phyloP scores from a whole-genome alignment of 2,797 vertebrate species.

The Leptodactylus fallax region DNA sequence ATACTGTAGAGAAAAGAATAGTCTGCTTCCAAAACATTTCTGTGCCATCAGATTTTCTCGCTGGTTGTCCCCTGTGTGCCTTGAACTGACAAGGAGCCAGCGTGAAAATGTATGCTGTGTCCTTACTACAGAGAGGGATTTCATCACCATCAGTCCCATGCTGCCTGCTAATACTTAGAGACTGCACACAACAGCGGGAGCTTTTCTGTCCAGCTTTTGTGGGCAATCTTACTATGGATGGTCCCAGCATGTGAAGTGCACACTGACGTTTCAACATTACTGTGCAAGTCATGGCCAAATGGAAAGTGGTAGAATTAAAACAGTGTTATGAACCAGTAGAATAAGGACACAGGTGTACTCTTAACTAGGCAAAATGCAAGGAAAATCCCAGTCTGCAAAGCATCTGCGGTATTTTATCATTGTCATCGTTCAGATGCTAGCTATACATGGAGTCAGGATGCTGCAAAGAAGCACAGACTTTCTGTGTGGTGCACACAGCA shows the following conservation, averaged over 20 bases:
- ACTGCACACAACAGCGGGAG: conserved; percentile 11
- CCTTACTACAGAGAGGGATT: conserved; percentile 37
- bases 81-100: conserved; percentile 26
- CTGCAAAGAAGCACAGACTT: not conserved
- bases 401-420: not conserved
- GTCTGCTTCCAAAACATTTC: not conserved
- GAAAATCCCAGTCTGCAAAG: not conserved
- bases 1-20: not conserved
- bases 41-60: not conserved
- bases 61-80: conserved; percentile 1
- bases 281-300: not conserved
- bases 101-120: conserved; percentile 20
- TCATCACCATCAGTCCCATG: conserved; percentile 45
- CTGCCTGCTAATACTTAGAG: conserved; percentile 33
- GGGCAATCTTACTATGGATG: not conserved
- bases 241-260: not conserved
- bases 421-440: not conserved
- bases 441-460: not conserved
- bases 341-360: not conserved
- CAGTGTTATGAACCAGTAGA: not conserved
- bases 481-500: too few relatives aligned
- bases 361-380: not conserved
- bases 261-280: not conserved
- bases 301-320: not conserved
- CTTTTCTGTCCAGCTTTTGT: conserved; percentile 20